Conservation (phyloP, 2,113 vertebrate species). For the Callionymus lyra region DNA sequence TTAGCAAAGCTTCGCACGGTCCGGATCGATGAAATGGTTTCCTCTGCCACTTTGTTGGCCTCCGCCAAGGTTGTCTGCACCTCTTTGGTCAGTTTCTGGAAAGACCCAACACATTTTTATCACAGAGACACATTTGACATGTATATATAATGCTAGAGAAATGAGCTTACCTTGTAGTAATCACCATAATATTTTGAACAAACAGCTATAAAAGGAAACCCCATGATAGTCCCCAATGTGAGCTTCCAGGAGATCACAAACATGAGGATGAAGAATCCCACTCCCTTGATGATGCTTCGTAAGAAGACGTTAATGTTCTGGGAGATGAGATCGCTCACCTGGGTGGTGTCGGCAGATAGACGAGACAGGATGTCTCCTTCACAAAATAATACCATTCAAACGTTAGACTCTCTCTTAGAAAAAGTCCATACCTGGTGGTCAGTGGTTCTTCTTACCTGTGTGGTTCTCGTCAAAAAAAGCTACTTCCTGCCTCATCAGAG, state of each 20-base stretch:
- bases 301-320: slow-evolving; percentile 92
- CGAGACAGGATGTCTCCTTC: slow-evolving; percentile 92
- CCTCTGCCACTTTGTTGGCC: slow-evolving; percentile 87
- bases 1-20: slow-evolving; percentile 92
- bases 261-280: slow-evolving; percentile 86
- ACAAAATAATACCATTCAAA: no score
- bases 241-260: slow-evolving; percentile 91
- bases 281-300: slow-evolving; percentile 76
- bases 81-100: slow-evolving; percentile 82
- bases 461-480: slow-evolving; percentile 92
- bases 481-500: slow-evolving; percentile 84
- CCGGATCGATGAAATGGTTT: slow-evolving; percentile 88
- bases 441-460: slow-evolving; percentile 70
- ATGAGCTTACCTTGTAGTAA: slow-evolving; percentile 82
- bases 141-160: no score
- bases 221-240: slow-evolving; percentile 83
- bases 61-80: slow-evolving; percentile 84
- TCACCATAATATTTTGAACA: slow-evolving; percentile 83
- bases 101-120: not conserved
- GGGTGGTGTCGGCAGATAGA: slow-evolving; percentile 89
- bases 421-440: not conserved
- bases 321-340: slow-evolving; percentile 90
- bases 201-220: slow-evolving; percentile 87
- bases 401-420: no score
- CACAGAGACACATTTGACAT: no score